Base-by-base conservation (phyloP, 2,888 invertebrate species). In the Panzeria rudis region DNA sequence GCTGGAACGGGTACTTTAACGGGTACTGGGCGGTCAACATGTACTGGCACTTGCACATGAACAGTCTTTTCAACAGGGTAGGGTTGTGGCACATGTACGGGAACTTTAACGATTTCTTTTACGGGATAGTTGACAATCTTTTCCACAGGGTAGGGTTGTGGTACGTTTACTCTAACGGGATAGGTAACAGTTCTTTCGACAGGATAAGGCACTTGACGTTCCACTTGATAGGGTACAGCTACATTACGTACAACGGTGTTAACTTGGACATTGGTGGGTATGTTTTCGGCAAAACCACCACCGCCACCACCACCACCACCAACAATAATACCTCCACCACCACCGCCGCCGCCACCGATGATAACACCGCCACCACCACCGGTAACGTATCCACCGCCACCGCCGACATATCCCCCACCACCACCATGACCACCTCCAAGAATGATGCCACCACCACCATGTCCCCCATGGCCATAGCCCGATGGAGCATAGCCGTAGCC, bases 21-120 rank as follows among this genome's bases (percentile, higher is more conserved):
- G 90, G 96, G 96, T 92, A 95, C 95, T 82, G 96, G 96, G 92
- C 95, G 95, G 92, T 96, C 96, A 87, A 96, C 96, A 89, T 95
- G 95, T 75, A 96, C 95, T 88, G 94, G 94, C 75, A 94, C 94
- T 87, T 96, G 96, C 1, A 89, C 89, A 86, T 95, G 95, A 71
- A 96, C 95, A 90, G 94, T 94, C 93, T 95, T 96, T 92, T 96
- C 96, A 52, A 96, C 96, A 54, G 96, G 96, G 93, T 96, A 96
- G 4, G 96, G 97, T 87, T 95, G 94, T 29, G 96, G 95, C 44
- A 96, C 94, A 72, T 93, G 94, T 1, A 96, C 95, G 90, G 96
- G 95, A 29, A 96, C 95, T 77, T 95, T 95, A 71, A 95, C 94
- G 64, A 94, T 95, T 89, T 94, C 94, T 90, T 94, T 94, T 15